Percentiles rank a stretch among this genome's conserved stretches.
phyloP scores from a whole-genome alignment of 2,888 invertebrate species.

The Balanococcus diminutus region DNA sequence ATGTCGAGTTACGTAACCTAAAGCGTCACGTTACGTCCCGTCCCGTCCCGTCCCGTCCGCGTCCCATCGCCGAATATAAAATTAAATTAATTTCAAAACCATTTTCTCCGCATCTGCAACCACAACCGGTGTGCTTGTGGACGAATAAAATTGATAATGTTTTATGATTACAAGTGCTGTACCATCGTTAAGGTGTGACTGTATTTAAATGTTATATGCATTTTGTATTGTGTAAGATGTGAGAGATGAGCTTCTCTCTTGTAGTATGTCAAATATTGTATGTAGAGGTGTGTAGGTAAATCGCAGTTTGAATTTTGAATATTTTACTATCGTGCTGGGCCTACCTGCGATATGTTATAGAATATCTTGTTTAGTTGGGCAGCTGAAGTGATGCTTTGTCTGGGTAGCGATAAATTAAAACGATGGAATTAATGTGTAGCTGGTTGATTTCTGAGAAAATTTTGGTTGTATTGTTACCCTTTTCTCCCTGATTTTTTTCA shows the following conservation, averaged over 20 bases:
- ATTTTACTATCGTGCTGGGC: background rate
- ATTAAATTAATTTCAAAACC: constrained; percentile 20
- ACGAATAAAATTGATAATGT: constrained; percentile 19
- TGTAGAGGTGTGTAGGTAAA: background rate
- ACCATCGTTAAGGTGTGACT: background rate
- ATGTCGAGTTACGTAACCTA: background rate
- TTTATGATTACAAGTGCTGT: background rate
- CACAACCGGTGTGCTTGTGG: background rate
- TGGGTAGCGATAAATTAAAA: background rate
- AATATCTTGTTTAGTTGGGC: background rate
- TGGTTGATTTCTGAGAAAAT: no score
- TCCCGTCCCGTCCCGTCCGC: background rate
- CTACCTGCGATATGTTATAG: background rate
- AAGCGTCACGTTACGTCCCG: background rate
- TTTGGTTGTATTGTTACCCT: no score
- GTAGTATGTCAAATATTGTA: background rate
- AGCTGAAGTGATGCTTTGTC: background rate
- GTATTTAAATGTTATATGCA: background rate
- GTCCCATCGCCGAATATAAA: background rate
- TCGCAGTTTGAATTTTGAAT: background rate
- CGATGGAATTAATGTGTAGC: no score
- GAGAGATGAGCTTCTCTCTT: background rate
- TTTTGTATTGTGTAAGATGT: background rate
- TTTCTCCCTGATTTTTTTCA: no score
- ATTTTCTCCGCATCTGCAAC: background rate